phyloP scores from a whole-genome alignment of 2,888 invertebrate species.

The Hydraecia micacea region DNA sequence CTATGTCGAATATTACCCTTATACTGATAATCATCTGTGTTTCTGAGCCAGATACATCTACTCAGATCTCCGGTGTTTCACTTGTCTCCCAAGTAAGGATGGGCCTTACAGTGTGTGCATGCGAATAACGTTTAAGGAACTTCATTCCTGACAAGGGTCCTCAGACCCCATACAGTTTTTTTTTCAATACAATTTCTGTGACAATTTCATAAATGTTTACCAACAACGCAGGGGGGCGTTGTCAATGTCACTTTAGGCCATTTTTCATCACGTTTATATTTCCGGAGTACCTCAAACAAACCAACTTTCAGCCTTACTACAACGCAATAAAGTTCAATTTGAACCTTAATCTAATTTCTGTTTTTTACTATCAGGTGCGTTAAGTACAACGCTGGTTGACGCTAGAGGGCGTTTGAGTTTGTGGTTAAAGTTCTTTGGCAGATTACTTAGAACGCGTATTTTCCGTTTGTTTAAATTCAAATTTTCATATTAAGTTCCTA shows the following conservation, averaged over 20 bases:
- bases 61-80: no score
- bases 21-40: no score
- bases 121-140: no score
- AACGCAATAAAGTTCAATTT: constrained; percentile 29
- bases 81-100: no score
- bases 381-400: constrained; percentile 57
- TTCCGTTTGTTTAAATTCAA: no score
- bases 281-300: neutral
- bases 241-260: neutral
- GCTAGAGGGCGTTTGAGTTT: constrained; percentile 74
- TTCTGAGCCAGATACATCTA: no score
- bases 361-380: constrained; percentile 67
- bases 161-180: no score
- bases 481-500: no score
- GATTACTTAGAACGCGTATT: constrained; percentile 75
- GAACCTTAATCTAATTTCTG: constrained; percentile 73
- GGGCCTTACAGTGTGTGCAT: no score
- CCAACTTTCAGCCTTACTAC: constrained; percentile 13
- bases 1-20: no score
- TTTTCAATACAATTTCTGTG: neutral
- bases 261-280: neutral
- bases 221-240: neutral
- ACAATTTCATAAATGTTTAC: neutral
- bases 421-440: constrained; percentile 72
- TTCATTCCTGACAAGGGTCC: no score